phyloP scores from a whole-genome alignment of 1,140 invertebrate species.

The Mycetomoellerius zeteki region DNA sequence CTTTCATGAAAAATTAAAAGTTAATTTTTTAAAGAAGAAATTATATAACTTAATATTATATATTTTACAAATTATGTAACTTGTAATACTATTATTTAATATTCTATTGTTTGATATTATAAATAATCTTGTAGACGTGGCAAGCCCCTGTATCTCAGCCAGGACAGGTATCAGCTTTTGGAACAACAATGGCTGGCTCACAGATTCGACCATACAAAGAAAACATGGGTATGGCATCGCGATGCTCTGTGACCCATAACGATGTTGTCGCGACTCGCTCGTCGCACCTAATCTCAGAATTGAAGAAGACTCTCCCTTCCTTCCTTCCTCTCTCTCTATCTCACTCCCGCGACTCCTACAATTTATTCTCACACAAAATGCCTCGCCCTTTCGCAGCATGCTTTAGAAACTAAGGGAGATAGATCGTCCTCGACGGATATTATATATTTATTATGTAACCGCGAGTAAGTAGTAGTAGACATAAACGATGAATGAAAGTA shows the following conservation, averaged over 20 bases:
- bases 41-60: not conserved
- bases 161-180: slow-evolving; percentile 95
- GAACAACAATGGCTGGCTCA: slow-evolving; percentile 99
- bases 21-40: not conserved
- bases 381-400: slow-evolving; percentile 79
- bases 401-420: slow-evolving; percentile 80
- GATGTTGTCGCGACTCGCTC: slow-evolving; percentile 57
- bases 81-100: slow-evolving; percentile 2
- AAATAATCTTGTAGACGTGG: slow-evolving; percentile 91
- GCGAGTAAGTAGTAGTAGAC: slow-evolving; percentile 72
- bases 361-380: slow-evolving; percentile 74
- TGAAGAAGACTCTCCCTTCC: slow-evolving; percentile 52
- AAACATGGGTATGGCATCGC: slow-evolving; percentile 96
- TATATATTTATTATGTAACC: slow-evolving; percentile 83
- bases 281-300: slow-evolving; percentile 67
- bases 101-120: not conserved
- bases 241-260: slow-evolving; percentile 90
- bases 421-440: slow-evolving; percentile 74
- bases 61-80: not conserved
- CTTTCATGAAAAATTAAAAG: not conserved
- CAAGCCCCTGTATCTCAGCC: slow-evolving; percentile 96
- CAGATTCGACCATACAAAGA: slow-evolving; percentile 96
- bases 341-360: slow-evolving; percentile 30
- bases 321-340: slow-evolving; percentile 41
- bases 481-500: slow-evolving; percentile 83